Conservation (phyloP, 2,113 vertebrate genomes). For the Cynocephalus volans region DNA sequence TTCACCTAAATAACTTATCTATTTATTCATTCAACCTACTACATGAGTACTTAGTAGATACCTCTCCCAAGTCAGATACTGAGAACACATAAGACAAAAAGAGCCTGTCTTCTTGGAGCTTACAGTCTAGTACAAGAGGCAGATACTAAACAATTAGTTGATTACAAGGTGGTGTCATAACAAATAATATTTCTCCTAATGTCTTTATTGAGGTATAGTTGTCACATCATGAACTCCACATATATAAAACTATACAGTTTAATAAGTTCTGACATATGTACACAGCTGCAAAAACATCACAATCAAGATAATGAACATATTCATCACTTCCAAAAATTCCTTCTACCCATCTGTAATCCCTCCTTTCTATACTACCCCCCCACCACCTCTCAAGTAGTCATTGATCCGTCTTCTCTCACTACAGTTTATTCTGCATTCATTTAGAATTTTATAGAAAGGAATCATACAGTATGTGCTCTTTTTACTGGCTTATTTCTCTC, state of each 20-base stretch:
- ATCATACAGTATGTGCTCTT: background rate
- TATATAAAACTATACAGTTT: background rate
- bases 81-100: background rate
- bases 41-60: background rate
- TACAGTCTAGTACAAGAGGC: background rate
- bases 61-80: background rate
- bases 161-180: background rate
- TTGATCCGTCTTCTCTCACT: background rate
- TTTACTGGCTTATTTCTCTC: conserved; percentile 7
- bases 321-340: background rate
- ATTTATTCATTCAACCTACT: background rate
- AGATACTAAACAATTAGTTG: background rate
- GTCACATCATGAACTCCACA: background rate
- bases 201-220: background rate
- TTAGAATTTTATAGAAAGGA: conserved; percentile 23
- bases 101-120: background rate
- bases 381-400: background rate
- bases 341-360: background rate
- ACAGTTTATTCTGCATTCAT: background rate
- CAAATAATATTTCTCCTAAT: background rate
- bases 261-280: background rate
- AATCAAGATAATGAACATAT: background rate
- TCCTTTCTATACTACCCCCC: background rate
- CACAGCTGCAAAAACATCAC: background rate
- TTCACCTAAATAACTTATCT: background rate